A percentile compares a stretch with the other conserved stretches of the same genome.
Evolutionary conservation across 2,888 invertebrate genomes (phyloP).

Genomic region (Craniophora ligustri): DNA sequence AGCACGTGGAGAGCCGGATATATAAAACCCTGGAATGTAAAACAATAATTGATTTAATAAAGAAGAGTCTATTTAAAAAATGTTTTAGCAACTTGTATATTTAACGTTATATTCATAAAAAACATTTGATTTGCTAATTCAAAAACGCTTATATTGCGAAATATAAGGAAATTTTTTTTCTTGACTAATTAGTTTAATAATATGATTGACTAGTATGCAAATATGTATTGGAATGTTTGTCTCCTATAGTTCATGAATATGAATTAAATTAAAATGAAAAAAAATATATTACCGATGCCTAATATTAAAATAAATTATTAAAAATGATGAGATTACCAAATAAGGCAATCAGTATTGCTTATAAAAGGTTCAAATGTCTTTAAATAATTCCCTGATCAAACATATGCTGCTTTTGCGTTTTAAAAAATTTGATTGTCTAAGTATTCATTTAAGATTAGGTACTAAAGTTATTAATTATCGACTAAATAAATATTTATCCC

Average conservation of each 20-base stretch:
- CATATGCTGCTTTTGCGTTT: too few species aligned
- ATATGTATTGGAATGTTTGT: constrained; percentile 14
- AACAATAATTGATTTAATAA: constrained; percentile 30
- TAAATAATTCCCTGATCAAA: too few species aligned
- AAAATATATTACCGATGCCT: too few species aligned
- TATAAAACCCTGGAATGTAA: constrained; percentile 85
- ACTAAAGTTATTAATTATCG: too few species aligned
- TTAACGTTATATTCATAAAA: background rate
- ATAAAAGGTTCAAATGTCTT: too few species aligned
- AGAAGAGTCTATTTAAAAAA: constrained; percentile 27
- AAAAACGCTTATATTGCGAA: constrained; percentile 8
- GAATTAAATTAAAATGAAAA: too few species aligned
- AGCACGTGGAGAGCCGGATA: constrained; percentile 91
- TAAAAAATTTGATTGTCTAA: too few species aligned
- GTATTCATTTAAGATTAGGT: too few species aligned
- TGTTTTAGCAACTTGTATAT: background rate
- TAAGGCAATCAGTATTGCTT: too few species aligned
- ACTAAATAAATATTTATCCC: too few species aligned
- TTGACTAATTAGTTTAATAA: background rate
- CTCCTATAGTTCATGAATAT: background rate
- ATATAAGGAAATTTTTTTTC: constrained; percentile 19
- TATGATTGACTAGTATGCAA: constrained; percentile 13
- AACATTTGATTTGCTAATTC: constrained; percentile 17
- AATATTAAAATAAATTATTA: constrained; percentile 9
- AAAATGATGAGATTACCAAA: too few species aligned